These are phyloP conservation scores for Crypturellus undulatus DNA, from an alignment of 2,113 vertebrate species.

Conservation along the genomic window DNA sequence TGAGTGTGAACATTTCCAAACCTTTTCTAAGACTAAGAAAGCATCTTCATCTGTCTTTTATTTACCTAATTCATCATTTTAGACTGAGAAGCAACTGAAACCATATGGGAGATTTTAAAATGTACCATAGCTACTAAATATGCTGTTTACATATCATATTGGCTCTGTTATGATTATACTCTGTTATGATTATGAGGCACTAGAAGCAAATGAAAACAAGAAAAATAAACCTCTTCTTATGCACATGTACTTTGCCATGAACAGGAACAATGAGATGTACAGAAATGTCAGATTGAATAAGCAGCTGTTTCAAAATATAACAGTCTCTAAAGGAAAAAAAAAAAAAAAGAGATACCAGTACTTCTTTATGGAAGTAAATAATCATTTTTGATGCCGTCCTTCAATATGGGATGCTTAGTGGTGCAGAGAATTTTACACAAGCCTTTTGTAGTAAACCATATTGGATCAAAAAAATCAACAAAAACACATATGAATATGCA, in stretches of 20 bases:
- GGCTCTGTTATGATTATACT: neutral
- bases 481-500: fast-evolving
- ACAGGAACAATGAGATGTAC: neutral
- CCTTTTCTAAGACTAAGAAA: neutral
- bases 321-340: neutral
- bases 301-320: slow-evolving; percentile 11
- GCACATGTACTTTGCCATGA: neutral
- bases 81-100: neutral
- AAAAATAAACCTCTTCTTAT: neutral
- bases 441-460: neutral
- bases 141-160: neutral
- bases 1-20: neutral
- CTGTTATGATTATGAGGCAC: neutral
- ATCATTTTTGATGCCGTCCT: neutral
- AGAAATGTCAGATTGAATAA: neutral
- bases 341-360: neutral
- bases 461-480: neutral
- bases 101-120: neutral
- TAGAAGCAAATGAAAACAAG: neutral
- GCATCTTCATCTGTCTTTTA: neutral
- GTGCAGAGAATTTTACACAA: neutral
- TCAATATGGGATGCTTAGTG: neutral
- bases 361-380: neutral
- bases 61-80: neutral
- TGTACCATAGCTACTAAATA: neutral